Evolutionary conservation across 2,888 invertebrate species (phyloP), one percentile per base, ranked within the genome.

Genomic region (Drosophila yooni): DNA sequence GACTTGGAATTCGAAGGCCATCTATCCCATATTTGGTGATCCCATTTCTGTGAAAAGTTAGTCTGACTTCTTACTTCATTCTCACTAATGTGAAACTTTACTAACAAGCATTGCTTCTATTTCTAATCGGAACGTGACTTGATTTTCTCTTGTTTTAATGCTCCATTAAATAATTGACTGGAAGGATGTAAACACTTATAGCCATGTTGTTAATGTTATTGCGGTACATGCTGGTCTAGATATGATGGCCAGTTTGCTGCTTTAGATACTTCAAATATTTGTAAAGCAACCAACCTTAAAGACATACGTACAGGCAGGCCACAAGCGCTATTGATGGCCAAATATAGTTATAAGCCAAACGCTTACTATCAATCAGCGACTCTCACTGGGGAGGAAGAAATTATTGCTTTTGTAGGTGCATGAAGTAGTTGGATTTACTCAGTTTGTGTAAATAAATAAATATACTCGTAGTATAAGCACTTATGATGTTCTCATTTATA

Each of bases 181-280:
- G 18, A 57, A 67, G 33, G 43, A 56, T 59, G 58, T 52, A 68
- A 72, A 56, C 51, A 57, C 65, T 78, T 53, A 65, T 33, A 31
- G 66, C 46, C 48, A 56, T 54, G 63, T 83, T 63, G 63, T 76
- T 72, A 81, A 85, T 86, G 54, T 70, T 72, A 61, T 75, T 36
- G 59, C 6, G 5, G 1, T 11, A 43, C 72, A 60, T 15, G 70
- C 40, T 63, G 66, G 69, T 38, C 50, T 52, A 61, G 60, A 74
- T 54, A 54, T 21, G 68, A 21, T 58, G 57, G 57, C 36, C 70
- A 70, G 63, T 48, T 59, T 76, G 34, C 21, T 70, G 29, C 21
- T 67, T 8, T 31, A 62, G 38, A 59, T 15, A 57, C 57, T 31
- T 60, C 43, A 82, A 85, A 88, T 83, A 88, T 85, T 81, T 74